Conservation (phyloP, 2,888 invertebrate species). For the Dinocampus coccinellae region DNA sequence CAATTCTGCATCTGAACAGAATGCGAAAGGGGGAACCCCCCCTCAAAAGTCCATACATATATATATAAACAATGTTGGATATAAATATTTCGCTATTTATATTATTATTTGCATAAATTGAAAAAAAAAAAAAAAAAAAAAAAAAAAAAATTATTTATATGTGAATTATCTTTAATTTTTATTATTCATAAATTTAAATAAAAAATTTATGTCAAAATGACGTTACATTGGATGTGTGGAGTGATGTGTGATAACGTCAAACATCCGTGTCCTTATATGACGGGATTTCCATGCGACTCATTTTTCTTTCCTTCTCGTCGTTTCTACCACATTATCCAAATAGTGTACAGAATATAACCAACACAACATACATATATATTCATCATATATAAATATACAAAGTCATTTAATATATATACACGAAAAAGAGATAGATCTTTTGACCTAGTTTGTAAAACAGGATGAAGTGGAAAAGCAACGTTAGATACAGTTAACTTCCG, state of each 20-base stretch:
- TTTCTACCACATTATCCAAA: slow-evolving; percentile 11
- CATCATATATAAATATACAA: not conserved
- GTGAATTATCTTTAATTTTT: too few relatives aligned
- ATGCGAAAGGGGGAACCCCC: not conserved
- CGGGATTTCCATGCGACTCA: slow-evolving; percentile 17
- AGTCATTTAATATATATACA: slow-evolving; percentile 1
- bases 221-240: slow-evolving; percentile 14
- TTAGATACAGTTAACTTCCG: slow-evolving; percentile 14
- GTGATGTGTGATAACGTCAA: slow-evolving; percentile 13
- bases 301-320: slow-evolving; percentile 11
- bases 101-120: too few relatives aligned
- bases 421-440: slow-evolving; percentile 18
- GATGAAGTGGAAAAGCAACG: slow-evolving; percentile 1
- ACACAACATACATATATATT: too few relatives aligned
- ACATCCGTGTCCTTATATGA: slow-evolving; percentile 1
- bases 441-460: slow-evolving; percentile 26
- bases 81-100: too few relatives aligned
- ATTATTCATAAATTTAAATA: too few relatives aligned
- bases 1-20: slow-evolving; percentile 9
- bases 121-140: too few relatives aligned
- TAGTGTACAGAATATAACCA: not conserved
- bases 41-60: not conserved
- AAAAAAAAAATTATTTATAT: too few relatives aligned
- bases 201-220: too few relatives aligned
- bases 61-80: too few relatives aligned